Percentiles rank a stretch among this genome's conserved stretches.
These are phyloP conservation scores for Onychomys leucogaster DNA, from an alignment of 2,797 vertebrate genomes.

Conservation along the genomic window DNA sequence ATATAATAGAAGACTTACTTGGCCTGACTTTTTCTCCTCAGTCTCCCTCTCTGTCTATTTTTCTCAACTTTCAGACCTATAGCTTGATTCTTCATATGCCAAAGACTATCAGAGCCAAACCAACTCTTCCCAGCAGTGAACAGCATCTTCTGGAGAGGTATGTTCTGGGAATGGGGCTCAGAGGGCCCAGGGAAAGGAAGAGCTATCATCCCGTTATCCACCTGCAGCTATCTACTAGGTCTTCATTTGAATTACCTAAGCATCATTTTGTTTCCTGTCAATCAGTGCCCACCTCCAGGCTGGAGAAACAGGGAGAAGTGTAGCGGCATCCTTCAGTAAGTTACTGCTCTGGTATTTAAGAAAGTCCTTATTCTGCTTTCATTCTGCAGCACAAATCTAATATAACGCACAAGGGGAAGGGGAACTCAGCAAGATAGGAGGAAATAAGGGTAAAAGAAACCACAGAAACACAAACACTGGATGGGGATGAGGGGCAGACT, in stretches of 20 bases:
- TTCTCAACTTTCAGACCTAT: background rate
- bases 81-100: background rate
- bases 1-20: background rate
- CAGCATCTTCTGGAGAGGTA: background rate
- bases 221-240: background rate
- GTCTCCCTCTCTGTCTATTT: background rate
- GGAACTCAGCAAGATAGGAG: background rate
- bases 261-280: background rate
- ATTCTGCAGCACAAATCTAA: background rate
- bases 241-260: background rate
- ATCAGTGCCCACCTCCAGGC: background rate
- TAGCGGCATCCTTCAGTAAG: background rate
- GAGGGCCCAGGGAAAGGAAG: background rate
- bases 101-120: background rate
- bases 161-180: background rate
- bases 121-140: background rate
- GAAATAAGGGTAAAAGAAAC: background rate
- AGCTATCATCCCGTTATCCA: background rate
- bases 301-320: background rate
- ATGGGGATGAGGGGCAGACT: too few species aligned
- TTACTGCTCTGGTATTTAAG: background rate
- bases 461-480: background rate
- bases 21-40: background rate
- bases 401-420: background rate
- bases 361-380: conserved; percentile 23